Evolutionary conservation across 2,888 invertebrate genomes (phyloP), one percentile per base, ranked within the genome.

Genomic region (Agriopis marginaria): DNA sequence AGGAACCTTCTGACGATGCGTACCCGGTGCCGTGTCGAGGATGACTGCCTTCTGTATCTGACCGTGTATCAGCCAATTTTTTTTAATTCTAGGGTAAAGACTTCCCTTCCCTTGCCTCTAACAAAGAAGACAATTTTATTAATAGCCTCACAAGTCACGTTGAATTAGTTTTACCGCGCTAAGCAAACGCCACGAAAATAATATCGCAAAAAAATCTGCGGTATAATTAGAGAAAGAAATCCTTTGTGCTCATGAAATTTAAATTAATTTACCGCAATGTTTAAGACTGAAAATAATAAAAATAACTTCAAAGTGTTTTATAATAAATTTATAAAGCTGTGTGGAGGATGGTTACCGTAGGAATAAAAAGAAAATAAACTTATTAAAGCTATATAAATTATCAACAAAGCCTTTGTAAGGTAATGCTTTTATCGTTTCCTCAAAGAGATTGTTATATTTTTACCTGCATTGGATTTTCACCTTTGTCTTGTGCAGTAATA

Each of bases 271-370:
- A 32, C 32, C 32, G 1, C 32, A 32, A 3, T 32, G 32, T 3
- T 5, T 32, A 5, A 32, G 32, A 23, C 32, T 3, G 32, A 32
- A 32, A 32, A 32, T 5, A 32, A 32, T 23, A 23, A 23, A 23
- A 23, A 50, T 61, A 42, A 61, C 42, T 42, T 51, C 51, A 61
- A 62, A 62, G 51, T 32, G 44, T 62, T 53, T 53, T 53, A 12
- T 53, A 44, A 53, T 62, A 32, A 53, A 61, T 53, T 23, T 51
- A 17, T 8, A 42, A 23, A 51, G 61, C 51, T 40, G 40, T 50
- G 51, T 51, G 32, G 32, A 17, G 7, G 12, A 51, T 32, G 61
- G 17, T 49, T 60, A 10, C 9, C n/a, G 47, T 49, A 9, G 14
- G 14, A 49, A 60, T 42, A 42, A 56, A 56, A 56, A 56, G 56